Conservation (phyloP, 92 coral and sea anemone genomes). For the Virgularia gustaviana region DNA sequence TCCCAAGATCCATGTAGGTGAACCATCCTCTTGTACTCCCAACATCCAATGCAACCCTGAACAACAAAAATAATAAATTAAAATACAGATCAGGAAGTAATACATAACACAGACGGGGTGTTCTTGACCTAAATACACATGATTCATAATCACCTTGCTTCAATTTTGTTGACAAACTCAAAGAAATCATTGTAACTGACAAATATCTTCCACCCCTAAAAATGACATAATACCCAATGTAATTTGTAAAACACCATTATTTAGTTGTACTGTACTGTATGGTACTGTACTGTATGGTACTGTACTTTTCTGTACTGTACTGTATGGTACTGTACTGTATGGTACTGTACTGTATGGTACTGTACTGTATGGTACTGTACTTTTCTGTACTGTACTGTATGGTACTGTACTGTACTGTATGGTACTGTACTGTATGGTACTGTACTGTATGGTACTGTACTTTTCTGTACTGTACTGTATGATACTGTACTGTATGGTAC, state of each 20-base stretch:
- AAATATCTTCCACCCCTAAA: constrained; percentile 94
- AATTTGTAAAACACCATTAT: not conserved
- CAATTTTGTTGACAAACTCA: constrained; percentile 86
- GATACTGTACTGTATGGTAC: no score
- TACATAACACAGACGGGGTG: not conserved
- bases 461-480: not conserved
- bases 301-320: no score
- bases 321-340: no score
- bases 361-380: no score
- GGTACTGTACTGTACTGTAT: no score
- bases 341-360: no score
- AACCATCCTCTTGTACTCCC: constrained; percentile 28
- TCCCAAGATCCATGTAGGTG: constrained; percentile 57
- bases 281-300: not conserved
- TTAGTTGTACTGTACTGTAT: not conserved
- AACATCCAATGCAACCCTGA: constrained; percentile 28
- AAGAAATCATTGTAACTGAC: constrained; percentile 79
- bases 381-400: no score
- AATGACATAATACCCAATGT: not conserved
- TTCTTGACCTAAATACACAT: not conserved
- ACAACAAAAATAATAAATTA: not conserved
- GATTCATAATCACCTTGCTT: constrained; percentile 61
- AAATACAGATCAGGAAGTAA: not conserved
- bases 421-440: no score
- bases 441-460: not conserved